Percentiles rank a stretch among this genome's conserved stretches.
Evolutionary conservation across 2,113 vertebrate genomes (phyloP).

Genomic region (Myotis lucifugus): DNA sequence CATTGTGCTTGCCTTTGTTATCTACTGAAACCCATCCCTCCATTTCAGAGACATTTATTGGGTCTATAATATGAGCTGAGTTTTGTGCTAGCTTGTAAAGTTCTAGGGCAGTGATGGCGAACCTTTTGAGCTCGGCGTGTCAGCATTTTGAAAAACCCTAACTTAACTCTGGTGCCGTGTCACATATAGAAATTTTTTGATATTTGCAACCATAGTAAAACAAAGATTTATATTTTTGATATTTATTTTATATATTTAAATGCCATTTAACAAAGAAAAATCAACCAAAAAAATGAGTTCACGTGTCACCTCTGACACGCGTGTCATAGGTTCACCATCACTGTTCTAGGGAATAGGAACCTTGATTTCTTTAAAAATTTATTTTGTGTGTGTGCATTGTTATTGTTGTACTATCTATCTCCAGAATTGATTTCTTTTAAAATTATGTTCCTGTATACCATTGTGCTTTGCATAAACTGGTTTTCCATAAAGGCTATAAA

Average conservation of each 20-base stretch:
- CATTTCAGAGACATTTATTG: not conserved
- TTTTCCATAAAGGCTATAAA: constrained; percentile 8
- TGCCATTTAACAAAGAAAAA: too few relatives aligned
- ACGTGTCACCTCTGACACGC: too few relatives aligned
- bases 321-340: too few relatives aligned
- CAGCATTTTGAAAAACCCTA: too few relatives aligned
- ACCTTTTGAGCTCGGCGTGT: too few relatives aligned
- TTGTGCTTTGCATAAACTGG: not conserved
- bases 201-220: too few relatives aligned
- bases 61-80: not conserved
- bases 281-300: too few relatives aligned
- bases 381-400: not conserved
- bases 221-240: too few relatives aligned
- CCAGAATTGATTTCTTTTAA: not conserved
- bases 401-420: not conserved
- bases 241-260: too few relatives aligned
- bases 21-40: not conserved
- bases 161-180: too few relatives aligned
- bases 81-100: not conserved
- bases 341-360: not conserved
- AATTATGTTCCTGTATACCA: not conserved
- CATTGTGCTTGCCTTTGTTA: not conserved
- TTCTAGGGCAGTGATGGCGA: not conserved
- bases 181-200: too few relatives aligned
- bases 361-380: not conserved